Evolutionary conservation across 2,888 invertebrate species (phyloP).

Genomic region (Callinectes sapidus): DNA sequence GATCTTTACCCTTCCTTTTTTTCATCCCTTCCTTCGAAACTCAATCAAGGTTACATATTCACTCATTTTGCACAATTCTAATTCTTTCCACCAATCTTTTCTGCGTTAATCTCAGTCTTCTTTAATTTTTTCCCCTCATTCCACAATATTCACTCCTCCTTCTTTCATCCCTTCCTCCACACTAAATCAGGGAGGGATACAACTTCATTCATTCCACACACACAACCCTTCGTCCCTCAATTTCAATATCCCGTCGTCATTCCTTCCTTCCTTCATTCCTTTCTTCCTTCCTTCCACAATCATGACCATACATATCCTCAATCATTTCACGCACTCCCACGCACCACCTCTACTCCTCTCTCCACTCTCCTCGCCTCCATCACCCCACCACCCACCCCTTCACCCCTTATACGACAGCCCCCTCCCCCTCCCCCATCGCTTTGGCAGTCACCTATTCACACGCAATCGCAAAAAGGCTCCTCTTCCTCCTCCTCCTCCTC

Average conservation of each 20-base stretch:
- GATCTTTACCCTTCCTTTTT: no score
- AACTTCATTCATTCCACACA: no score
- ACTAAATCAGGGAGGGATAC: no score
- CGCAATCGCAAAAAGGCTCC: neutral
- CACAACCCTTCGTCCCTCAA: neutral
- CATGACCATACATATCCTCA: neutral
- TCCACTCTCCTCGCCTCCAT: neutral
- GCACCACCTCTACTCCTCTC: neutral
- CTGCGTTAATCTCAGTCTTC: no score
- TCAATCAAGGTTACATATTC: no score
- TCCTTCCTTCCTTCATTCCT: neutral
- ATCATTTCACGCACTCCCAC: neutral
- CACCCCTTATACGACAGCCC: neutral
- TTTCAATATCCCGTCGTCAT: neutral
- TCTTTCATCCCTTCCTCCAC: no score
- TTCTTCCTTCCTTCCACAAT: neutral
- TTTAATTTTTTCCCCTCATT: no score
- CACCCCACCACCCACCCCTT: neutral
- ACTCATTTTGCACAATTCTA: no score
- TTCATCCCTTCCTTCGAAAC: no score
- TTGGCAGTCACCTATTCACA: neutral
- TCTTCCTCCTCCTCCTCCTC: neutral
- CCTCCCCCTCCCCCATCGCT: neutral
- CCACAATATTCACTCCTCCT: no score
- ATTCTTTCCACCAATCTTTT: no score